Evolutionary conservation across 2,888 invertebrate genomes (phyloP).

Genomic region (Neoscelio sp.): DNA sequence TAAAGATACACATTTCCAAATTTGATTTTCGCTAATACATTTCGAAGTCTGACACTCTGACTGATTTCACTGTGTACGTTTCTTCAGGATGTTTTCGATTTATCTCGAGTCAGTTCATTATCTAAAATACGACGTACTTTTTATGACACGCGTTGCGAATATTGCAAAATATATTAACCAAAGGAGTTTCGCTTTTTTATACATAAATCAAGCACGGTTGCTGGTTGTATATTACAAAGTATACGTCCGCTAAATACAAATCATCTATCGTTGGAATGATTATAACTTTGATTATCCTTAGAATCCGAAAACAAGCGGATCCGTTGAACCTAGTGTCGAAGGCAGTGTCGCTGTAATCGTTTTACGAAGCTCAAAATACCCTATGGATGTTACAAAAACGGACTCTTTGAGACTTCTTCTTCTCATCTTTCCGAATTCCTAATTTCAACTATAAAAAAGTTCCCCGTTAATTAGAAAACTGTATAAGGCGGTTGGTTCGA

Average conservation of each 20-base stretch:
- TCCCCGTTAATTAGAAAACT: too few species aligned
- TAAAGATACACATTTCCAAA: slow-evolving; percentile 43
- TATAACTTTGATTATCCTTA: slow-evolving; percentile 50
- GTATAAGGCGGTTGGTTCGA: too few species aligned
- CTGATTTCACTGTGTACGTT: too few species aligned
- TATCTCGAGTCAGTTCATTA: slow-evolving; percentile 16
- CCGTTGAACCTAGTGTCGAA: slow-evolving; percentile 10
- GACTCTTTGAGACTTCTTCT: neutral
- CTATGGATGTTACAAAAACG: neutral
- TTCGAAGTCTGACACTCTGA: too few species aligned
- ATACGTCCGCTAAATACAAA: slow-evolving; percentile 67
- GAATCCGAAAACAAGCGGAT: slow-evolving; percentile 12
- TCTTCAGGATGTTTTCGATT: too few species aligned
- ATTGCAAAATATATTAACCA: slow-evolving; percentile 53
- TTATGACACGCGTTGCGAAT: slow-evolving; percentile 44
- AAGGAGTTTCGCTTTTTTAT: slow-evolving; percentile 45
- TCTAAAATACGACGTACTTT: slow-evolving; percentile 31
- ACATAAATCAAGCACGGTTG: slow-evolving; percentile 50
- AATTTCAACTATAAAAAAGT: too few species aligned
- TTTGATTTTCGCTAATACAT: too few species aligned
- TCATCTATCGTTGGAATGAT: slow-evolving; percentile 73
- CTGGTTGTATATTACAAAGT: slow-evolving; percentile 72
- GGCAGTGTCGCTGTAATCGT: slow-evolving; percentile 12
- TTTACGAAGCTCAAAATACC: slow-evolving; percentile 19
- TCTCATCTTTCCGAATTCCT: too few species aligned